Evolutionary conservation across 2,888 invertebrate genomes (phyloP), one percentile per base, ranked within the genome.

Genomic region (Serripes groenlandicus): DNA sequence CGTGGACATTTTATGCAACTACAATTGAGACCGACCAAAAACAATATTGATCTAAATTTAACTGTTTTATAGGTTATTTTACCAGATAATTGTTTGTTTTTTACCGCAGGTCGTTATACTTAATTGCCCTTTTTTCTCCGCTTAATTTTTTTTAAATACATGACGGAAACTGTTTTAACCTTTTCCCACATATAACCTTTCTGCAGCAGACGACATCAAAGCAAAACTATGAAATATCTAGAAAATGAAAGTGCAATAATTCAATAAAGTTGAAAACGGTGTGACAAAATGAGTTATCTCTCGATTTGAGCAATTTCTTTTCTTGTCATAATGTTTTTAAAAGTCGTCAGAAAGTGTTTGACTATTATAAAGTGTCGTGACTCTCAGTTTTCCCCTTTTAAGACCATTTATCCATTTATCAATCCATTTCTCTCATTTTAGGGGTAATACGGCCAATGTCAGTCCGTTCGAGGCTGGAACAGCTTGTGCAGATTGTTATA

Each of bases 381-480:
- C 15, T 7, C 56, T 30, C 60, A 7, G 23, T n/a, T n/a, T n/a
- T n/a, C n/a, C n/a, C n/a, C n/a, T n/a, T n/a, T n/a, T n/a, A 54
- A 54, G 54, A n/a, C 5, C 54, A 11, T 21, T 21, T 4, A 54
- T n/a, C 5, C 21, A 28, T 9, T 32, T n/a, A 30, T 32, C 18
- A 21, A 28, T 71, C 23, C 5, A n/a, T 34, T 62, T 9, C 34
- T 34, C 34, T 1, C 21, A 28, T 70, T 83, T 15, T 32, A 83
- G 83, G 28, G 83, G 83, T 23, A 83, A 83, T 64, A 32, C 62
- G 34, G 58, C 52, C 2, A 23, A 26, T 3, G 77, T 80, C 21
- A 60, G 30, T 21, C 83, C 83, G 11, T 83, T 70, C 49, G 30
- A 60, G 9, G 52, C 35, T 3, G 83, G 83, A 4, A n/a, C 26